Evolutionary conservation across 1,140 invertebrate species (phyloP), one percentile per base, ranked within the genome.

Genomic region (Portunus trituberculatus): DNA sequence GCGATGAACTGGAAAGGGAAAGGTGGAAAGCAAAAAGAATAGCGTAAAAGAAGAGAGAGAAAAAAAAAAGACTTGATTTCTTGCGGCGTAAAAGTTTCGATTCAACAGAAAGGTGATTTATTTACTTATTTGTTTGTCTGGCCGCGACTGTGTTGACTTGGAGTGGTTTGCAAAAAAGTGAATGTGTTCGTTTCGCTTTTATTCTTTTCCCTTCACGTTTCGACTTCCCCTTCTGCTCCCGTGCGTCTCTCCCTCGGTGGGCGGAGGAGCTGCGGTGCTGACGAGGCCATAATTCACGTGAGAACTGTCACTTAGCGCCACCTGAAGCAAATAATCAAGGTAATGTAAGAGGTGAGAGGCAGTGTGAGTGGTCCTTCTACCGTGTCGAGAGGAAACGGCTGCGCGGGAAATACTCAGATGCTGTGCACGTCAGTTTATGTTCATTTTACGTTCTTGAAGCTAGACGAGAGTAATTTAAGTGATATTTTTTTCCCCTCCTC

Each of bases 251-350:
- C n/a, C 6, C 20, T 76, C 4, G 2, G n/a, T 76, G 67, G 67
- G 20, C 67, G 67, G 16, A n/a, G 67, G 67, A n/a, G 67, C 67
- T 76, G 67, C 67, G 67, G 67, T 76, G 67, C 20, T 76, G 67
- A 76, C 67, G 67, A 76, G 67, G 67, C 67, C 12, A 76, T 76
- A 76, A 76, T n/a, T 76, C 67, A 76, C 67, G 67, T n/a, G 67
- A 25, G 67, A n/a, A 76, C 67, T 76, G 67, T 76, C 67, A 76
- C 67, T 76, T 76, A 76, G 67, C 67, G 67, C 67, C 67, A 76
- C 67, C 67, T 76, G 67, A 76, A 76, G 67, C 67, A 76, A 76
- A 76, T 76, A 76, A 76, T 76, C 67, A 76, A 76, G 67, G 67
- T 76, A 76, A 76, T 76, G 67, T 76, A 76, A 20, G 67, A 76